A percentile compares a stretch with the other conserved stretches of the same genome.
phyloP scores from a whole-genome alignment of 1,140 invertebrate genomes.

The Idris sp. region DNA sequence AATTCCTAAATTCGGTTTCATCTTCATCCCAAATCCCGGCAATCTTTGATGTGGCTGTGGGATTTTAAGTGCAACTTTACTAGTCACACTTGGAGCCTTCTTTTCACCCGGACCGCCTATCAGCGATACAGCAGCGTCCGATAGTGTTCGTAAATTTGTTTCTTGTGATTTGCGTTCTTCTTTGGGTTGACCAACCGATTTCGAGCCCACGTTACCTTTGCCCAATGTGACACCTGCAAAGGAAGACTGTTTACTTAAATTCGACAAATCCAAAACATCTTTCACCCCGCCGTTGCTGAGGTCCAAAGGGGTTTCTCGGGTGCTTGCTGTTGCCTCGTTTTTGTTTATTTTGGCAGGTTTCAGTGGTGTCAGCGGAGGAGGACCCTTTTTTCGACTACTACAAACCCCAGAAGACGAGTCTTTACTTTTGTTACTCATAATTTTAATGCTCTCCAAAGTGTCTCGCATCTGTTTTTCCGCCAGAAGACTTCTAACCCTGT shows the following conservation, averaged over 20 bases:
- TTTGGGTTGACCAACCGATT: conserved; percentile 45
- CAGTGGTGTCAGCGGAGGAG: conserved; percentile 72
- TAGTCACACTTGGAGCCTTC: conserved; percentile 31
- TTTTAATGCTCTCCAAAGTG: conserved; percentile 70
- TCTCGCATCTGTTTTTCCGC: conserved; percentile 76
- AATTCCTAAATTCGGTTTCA: conserved; percentile 72
- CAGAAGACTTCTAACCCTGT: conserved; percentile 71
- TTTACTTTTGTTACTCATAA: conserved; percentile 68
- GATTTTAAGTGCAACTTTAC: conserved; percentile 71
- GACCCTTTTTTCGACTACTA: conserved; percentile 69
- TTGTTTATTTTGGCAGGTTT: conserved; percentile 64
- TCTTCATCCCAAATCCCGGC: conserved; percentile 72
- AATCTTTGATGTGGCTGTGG: conserved; percentile 73
- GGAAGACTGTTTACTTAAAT: conserved; percentile 42
- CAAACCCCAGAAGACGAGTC: conserved; percentile 11
- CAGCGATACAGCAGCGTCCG: conserved; percentile 71
- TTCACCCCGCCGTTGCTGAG: conserved; percentile 60
- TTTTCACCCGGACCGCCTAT: conserved; percentile 59
- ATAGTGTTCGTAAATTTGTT: conserved; percentile 68
- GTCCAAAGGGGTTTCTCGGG: conserved; percentile 62
- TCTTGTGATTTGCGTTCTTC: conserved; percentile 66
- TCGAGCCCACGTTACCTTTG: conserved; percentile 14
- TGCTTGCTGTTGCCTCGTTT: conserved; percentile 13
- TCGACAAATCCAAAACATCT: conserved; percentile 60
- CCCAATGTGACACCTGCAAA: conserved; percentile 5